These are phyloP conservation scores for Mystacornis crossleyi DNA, from an alignment of 2,113 vertebrate species.

Conservation along the genomic window DNA sequence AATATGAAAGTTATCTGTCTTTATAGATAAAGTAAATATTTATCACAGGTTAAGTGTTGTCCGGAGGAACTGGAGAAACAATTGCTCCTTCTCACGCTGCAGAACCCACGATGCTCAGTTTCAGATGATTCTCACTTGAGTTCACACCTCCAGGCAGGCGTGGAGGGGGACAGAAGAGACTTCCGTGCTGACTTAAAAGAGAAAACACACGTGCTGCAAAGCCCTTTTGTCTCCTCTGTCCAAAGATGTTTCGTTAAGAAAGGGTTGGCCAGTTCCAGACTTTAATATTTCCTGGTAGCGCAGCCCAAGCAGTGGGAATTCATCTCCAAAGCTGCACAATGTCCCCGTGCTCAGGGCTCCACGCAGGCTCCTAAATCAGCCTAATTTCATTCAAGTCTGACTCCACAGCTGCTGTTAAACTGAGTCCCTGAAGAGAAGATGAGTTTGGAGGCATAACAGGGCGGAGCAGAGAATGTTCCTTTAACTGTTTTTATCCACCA, in stretches of 20 bases:
- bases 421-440: constrained; percentile 11
- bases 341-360: not conserved
- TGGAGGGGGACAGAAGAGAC: not conserved
- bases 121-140: not conserved
- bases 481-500: constrained; percentile 48
- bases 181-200: not conserved
- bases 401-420: constrained; percentile 39
- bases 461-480: constrained; percentile 28
- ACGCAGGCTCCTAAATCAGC: not conserved
- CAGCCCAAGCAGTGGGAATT: not conserved
- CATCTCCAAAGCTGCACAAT: not conserved
- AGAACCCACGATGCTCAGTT: not conserved
- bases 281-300: not conserved
- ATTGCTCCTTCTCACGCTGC: not conserved
- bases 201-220: not conserved
- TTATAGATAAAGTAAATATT: not conserved
- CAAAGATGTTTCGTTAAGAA: not conserved
- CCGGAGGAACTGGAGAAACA: not conserved
- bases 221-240: not conserved
- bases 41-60: not conserved
- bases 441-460: constrained; percentile 34
- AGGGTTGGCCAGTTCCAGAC: not conserved
- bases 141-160: not conserved
- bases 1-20: not conserved
- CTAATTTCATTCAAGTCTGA: constrained; percentile 25